Evolutionary conservation across 2,797 vertebrate genomes (phyloP).

Genomic region (Coreius guichenoti): DNA sequence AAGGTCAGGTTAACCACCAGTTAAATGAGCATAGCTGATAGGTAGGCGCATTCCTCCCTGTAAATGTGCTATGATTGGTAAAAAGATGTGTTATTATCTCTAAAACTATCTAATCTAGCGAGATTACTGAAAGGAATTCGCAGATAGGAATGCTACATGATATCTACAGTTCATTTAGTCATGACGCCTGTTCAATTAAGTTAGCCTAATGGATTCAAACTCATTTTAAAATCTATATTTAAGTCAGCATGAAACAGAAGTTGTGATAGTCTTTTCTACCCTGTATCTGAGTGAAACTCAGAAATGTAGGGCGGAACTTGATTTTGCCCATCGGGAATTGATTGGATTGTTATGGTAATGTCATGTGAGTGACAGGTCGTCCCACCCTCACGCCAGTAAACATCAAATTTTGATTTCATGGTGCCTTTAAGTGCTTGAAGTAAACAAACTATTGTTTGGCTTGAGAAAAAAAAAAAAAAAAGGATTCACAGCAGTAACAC

Average conservation of each 20-base stretch:
- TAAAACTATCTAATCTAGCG: background rate
- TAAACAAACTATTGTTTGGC: background rate
- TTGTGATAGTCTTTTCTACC: background rate
- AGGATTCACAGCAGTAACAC: background rate
- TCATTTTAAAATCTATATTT: background rate
- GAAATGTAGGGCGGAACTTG: background rate
- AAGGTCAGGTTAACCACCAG: constrained; percentile 50
- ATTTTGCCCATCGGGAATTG: background rate
- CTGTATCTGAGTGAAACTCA: background rate
- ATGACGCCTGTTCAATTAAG: background rate
- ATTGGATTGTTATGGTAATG: background rate
- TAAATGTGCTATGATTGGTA: background rate
- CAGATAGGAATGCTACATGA: background rate
- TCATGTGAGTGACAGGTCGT: background rate
- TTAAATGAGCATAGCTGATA: constrained; percentile 12
- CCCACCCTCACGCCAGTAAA: background rate
- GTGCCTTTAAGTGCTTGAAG: background rate
- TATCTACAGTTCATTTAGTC: background rate
- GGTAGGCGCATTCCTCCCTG: background rate
- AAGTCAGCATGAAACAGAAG: too few relatives aligned
- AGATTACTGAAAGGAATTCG: background rate
- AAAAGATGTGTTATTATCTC: background rate
- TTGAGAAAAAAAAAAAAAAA: background rate
- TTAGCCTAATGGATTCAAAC: background rate
- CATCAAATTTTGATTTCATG: background rate